Evolutionary conservation across 2,797 vertebrate species (phyloP).

Genomic region (Pitangus sulphuratus): DNA sequence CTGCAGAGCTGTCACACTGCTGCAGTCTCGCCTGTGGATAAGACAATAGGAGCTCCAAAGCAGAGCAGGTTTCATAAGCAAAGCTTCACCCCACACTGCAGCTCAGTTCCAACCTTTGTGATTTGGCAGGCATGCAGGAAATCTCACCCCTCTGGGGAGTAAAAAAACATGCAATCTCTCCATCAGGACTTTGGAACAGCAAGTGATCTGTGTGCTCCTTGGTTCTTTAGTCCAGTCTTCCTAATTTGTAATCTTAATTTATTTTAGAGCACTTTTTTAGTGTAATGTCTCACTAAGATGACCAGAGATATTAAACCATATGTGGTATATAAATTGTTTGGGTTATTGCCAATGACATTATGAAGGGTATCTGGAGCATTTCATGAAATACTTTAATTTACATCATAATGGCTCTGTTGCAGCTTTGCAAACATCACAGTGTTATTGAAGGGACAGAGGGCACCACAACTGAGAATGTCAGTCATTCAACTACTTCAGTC

Average conservation of each 20-base stretch:
- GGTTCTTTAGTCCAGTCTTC: background rate
- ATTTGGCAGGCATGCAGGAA: background rate
- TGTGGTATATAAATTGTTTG: background rate
- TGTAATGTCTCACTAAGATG: background rate
- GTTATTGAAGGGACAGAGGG: background rate
- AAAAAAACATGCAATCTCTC: background rate
- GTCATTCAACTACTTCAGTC: background rate
- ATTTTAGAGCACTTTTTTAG: background rate
- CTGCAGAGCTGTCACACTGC: background rate
- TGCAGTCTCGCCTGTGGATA: background rate
- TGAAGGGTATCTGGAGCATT: background rate
- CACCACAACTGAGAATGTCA: background rate
- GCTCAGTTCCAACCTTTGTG: background rate
- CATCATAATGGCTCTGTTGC: background rate
- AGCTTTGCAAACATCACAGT: background rate
- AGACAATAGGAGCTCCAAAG: background rate
- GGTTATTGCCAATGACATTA: background rate
- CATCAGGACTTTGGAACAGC: background rate
- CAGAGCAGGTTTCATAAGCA: background rate
- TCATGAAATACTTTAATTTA: background rate
- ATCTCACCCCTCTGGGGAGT: background rate
- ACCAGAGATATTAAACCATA: background rate
- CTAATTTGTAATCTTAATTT: background rate
- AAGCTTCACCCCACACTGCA: background rate
- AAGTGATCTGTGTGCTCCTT: background rate